Evolutionary conservation across 35 echinoderm and acorn worm genomes (phyloP).

Genomic region (Stichopus chloronotus): DNA sequence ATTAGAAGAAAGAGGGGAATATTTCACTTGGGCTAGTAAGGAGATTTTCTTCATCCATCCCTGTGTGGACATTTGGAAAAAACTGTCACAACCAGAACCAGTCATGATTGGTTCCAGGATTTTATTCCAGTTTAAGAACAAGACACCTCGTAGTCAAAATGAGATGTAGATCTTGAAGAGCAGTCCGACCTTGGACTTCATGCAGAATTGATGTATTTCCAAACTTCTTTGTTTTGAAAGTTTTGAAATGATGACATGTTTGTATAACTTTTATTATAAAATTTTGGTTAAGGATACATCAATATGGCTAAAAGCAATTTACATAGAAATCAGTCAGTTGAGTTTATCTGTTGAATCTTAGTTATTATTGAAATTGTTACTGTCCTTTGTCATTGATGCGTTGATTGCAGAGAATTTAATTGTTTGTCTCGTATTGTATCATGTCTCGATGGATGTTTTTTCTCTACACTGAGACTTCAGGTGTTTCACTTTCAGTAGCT

Average conservation of each 20-base stretch:
- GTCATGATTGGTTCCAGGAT: not conserved
- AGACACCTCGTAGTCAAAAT: not conserved
- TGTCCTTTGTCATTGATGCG: not conserved
- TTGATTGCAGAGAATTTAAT: too few relatives aligned
- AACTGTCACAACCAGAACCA: not conserved
- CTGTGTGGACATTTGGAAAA: not conserved
- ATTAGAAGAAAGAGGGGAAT: not conserved
- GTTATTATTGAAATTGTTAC: not conserved
- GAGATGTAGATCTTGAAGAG: not conserved
- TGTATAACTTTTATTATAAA: not conserved
- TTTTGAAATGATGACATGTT: not conserved
- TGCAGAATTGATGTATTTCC: not conserved
- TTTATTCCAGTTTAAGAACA: constrained; percentile 4
- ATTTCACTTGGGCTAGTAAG: not conserved
- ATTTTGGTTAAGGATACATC: not conserved
- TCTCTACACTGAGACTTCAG: too few relatives aligned
- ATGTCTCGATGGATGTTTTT: too few relatives aligned
- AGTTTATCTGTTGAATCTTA: not conserved
- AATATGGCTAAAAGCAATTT: not conserved
- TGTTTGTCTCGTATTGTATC: too few relatives aligned
- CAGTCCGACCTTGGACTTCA: not conserved
- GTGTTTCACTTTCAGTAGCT: too few relatives aligned
- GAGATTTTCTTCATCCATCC: not conserved
- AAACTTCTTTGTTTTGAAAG: not conserved
- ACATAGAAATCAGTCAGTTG: not conserved